Evolutionary conservation across 2,888 invertebrate species (phyloP).

Genomic region (Pycnomerus fuliginosus): DNA sequence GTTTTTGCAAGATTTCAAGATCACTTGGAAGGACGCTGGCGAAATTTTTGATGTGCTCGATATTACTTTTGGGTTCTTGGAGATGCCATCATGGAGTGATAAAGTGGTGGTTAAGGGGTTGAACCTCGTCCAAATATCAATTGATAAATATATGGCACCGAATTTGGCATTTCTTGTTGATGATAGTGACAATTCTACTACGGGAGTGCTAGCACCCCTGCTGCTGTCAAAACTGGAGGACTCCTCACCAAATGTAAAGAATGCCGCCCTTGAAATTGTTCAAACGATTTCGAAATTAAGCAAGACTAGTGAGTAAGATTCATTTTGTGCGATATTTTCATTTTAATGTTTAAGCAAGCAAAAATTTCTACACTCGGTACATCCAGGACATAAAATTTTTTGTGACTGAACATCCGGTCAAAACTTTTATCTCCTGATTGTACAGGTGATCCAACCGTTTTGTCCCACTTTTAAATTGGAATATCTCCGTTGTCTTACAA

Average conservation of each 20-base stretch:
- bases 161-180: conserved; percentile 73
- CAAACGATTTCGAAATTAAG: no score
- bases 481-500: no score
- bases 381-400: no score
- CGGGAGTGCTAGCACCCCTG: conserved; percentile 67
- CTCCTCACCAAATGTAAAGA: conserved; percentile 74
- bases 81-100: conserved; percentile 55
- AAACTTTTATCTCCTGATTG: no score
- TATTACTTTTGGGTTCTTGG: conserved; percentile 56
- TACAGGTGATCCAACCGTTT: no score
- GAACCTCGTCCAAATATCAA: conserved; percentile 67
- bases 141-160: conserved; percentile 75
- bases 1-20: conserved; percentile 67
- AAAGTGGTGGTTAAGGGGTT: conserved; percentile 71
- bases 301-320: no score
- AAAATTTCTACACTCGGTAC: no score
- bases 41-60: conserved; percentile 70
- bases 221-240: conserved; percentile 71
- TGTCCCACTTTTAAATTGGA: no score
- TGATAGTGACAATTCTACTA: conserved; percentile 60
- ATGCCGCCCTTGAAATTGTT: conserved; percentile 72
- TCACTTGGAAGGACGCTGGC: conserved; percentile 75
- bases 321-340: no score
- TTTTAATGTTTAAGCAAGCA: no score
- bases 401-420: no score